phyloP scores from a whole-genome alignment of 2,888 invertebrate genomes.

The Campoletis raptor region DNA sequence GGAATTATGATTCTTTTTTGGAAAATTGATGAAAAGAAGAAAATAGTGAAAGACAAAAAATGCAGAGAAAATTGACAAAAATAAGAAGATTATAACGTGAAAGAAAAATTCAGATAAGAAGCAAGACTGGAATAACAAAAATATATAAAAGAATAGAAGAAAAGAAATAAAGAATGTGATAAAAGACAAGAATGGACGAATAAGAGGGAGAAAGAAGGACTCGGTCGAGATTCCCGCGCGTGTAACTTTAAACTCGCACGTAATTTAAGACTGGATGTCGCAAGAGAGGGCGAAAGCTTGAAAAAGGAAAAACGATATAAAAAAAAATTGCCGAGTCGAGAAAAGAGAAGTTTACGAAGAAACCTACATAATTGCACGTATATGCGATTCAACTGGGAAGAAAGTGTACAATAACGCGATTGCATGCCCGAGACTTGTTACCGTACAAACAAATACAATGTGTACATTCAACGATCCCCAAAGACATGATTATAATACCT shows the following conservation, averaged over 20 bases:
- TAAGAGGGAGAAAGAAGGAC: constrained; percentile 52
- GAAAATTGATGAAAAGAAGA: neutral
- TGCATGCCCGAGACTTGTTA: constrained; percentile 45
- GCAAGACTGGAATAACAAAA: constrained; percentile 6
- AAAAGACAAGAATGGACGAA: constrained; percentile 51
- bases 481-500: constrained; percentile 45
- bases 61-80: neutral
- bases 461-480: constrained; percentile 48
- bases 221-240: constrained; percentile 61
- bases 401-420: constrained; percentile 59
- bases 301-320: constrained; percentile 23
- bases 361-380: constrained; percentile 61
- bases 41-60: neutral
- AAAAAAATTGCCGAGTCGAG: constrained; percentile 24
- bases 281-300: constrained; percentile 46
- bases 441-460: constrained; percentile 19
- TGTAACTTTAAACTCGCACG: constrained; percentile 65
- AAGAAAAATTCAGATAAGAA: neutral
- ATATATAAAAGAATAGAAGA: constrained; percentile 36
- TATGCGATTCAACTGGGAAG: constrained; percentile 35
- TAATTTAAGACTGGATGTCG: constrained; percentile 63
- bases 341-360: constrained; percentile 12
- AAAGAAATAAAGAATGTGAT: constrained; percentile 10
- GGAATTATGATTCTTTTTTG: neutral
- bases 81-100: neutral